Evolutionary conservation across 2,113 vertebrate genomes (phyloP).

Genomic region (Lonchura striata): DNA sequence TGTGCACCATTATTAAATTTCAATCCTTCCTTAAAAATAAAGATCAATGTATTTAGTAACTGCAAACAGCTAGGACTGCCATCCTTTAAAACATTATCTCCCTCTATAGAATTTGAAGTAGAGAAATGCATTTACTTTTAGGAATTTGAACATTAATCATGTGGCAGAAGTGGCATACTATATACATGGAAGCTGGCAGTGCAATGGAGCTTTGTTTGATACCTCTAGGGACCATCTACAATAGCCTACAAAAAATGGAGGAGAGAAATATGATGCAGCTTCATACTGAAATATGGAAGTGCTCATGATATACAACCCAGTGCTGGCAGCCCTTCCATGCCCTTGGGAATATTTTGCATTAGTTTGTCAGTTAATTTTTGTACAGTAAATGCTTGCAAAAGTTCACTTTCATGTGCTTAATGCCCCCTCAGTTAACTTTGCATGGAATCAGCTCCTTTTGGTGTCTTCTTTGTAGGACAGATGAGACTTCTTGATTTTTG

Average conservation of each 20-base stretch:
- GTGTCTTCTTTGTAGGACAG: neutral
- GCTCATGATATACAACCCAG: neutral
- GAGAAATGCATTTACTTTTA: constrained; percentile 13
- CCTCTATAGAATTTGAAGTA: neutral
- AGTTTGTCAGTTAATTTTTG: neutral
- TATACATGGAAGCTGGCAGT: neutral
- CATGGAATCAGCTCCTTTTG: neutral
- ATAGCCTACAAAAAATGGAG: neutral
- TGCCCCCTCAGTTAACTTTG: neutral
- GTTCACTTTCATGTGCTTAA: neutral
- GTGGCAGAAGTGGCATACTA: neutral
- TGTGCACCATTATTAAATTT: constrained; percentile 41
- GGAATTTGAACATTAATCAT: neutral
- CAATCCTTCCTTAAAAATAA: constrained; percentile 44
- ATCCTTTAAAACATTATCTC: constrained; percentile 28
- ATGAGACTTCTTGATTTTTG: neutral
- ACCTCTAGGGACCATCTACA: neutral
- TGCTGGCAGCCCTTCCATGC: neutral
- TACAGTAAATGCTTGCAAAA: neutral
- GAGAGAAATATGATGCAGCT: neutral
- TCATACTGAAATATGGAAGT: neutral
- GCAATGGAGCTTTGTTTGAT: neutral
- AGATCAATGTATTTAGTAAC: constrained; percentile 46
- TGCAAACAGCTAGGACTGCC: constrained; percentile 2
- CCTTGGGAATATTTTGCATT: neutral